Conservation (phyloP, 2,113 vertebrate species). For the Myrmophylax atrothorax region DNA sequence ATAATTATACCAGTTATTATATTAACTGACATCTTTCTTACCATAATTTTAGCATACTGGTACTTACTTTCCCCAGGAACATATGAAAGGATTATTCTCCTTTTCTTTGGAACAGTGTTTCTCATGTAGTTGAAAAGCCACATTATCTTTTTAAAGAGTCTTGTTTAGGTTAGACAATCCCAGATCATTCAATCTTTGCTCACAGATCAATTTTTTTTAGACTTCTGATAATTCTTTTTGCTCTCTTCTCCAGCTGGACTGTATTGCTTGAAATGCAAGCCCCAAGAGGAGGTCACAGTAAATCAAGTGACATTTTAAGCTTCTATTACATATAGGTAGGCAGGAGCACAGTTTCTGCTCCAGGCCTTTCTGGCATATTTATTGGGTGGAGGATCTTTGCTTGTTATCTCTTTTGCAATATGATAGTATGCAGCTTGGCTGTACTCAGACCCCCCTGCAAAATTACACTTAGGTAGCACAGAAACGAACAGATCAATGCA, state of each 20-base stretch:
- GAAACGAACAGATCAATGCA: not conserved
- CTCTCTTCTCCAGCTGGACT: not conserved
- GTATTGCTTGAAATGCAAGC: constrained; percentile 11
- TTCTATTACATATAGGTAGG: constrained; percentile 25
- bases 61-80: not conserved
- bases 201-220: not conserved
- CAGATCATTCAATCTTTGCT: not conserved
- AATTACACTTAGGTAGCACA: not conserved
- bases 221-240: not conserved
- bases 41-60: not conserved
- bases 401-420: constrained; percentile 8
- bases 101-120: not conserved
- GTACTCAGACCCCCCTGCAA: not conserved
- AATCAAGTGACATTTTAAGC: constrained; percentile 35
- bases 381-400: constrained; percentile 4
- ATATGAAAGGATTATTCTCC: not conserved
- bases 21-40: not conserved
- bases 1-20: no score
- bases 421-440: not conserved
- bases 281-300: not conserved
- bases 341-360: constrained; percentile 13
- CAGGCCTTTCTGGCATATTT: not conserved
- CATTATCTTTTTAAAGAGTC: not conserved
- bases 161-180: not conserved
- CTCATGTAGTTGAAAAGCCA: not conserved